Evolutionary conservation across 2,797 vertebrate species (phyloP).

Genomic region (Spizella passerina): DNA sequence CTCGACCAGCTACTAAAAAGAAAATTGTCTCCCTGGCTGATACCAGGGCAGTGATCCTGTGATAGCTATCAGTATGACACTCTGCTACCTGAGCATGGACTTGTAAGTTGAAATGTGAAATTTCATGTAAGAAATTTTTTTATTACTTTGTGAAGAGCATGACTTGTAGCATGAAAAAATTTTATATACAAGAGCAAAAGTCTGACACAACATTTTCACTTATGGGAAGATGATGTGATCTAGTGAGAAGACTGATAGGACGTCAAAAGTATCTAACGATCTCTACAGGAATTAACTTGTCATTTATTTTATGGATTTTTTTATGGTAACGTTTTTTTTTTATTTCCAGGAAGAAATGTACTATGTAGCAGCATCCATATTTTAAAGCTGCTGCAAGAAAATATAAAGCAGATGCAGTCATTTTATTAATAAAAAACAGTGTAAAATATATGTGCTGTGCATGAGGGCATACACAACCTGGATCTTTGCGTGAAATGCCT

Average conservation of each 20-base stretch:
- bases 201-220: neutral
- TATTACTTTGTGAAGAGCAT: neutral
- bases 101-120: neutral
- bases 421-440: neutral
- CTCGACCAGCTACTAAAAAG: neutral
- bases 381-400: neutral
- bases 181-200: neutral
- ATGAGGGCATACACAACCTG: neutral
- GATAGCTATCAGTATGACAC: too few relatives aligned
- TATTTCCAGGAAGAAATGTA: neutral
- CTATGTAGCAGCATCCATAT: neutral
- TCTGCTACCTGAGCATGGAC: neutral
- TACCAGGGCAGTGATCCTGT: neutral
- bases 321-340: neutral
- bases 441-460: neutral
- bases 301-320: neutral
- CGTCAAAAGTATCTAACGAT: neutral
- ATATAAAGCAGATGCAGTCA: neutral
- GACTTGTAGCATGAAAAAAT: neutral
- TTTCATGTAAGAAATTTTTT: neutral
- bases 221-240: neutral
- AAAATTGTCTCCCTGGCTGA: neutral
- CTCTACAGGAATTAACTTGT: neutral
- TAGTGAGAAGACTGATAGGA: neutral
- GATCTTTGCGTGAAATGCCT: neutral